phyloP scores from a whole-genome alignment of 2,888 invertebrate species.

The Pandemis cinnamomeana region DNA sequence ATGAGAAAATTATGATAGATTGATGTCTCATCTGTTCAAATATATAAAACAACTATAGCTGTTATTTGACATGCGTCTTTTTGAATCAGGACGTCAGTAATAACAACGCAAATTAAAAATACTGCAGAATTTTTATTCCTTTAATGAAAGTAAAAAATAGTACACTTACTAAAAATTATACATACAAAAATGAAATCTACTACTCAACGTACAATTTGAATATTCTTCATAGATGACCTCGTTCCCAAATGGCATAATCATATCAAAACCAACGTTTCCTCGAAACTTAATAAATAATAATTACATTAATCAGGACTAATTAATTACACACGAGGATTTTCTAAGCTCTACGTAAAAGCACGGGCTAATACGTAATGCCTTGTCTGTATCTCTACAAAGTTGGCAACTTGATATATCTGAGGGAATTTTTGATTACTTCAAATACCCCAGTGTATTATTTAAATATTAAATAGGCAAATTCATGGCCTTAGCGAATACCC shows the following conservation, averaged over 20 bases:
- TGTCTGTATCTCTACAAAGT: background rate
- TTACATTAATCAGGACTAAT: background rate
- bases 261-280: background rate
- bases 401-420: constrained; percentile 16
- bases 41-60: no score
- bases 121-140: no score
- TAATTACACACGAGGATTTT: background rate
- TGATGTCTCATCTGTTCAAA: no score
- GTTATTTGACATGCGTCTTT: no score
- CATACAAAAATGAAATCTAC: no score
- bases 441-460: constrained; percentile 14
- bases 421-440: constrained; percentile 25
- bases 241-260: background rate
- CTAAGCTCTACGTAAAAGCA: constrained; percentile 9
- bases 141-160: no score
- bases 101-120: no score
- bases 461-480: constrained; percentile 21
- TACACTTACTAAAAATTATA: no score
- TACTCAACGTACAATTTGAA: background rate
- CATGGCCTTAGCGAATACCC: constrained; percentile 4
- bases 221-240: background rate
- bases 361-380: constrained; percentile 4
- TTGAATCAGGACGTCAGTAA: no score
- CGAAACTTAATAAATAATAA: background rate
- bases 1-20: no score